Percentiles rank a stretch among this genome's conserved stretches.
These are phyloP conservation scores for Agonopterix arenella DNA, from an alignment of 2,888 invertebrate genomes.

Conservation along the genomic window DNA sequence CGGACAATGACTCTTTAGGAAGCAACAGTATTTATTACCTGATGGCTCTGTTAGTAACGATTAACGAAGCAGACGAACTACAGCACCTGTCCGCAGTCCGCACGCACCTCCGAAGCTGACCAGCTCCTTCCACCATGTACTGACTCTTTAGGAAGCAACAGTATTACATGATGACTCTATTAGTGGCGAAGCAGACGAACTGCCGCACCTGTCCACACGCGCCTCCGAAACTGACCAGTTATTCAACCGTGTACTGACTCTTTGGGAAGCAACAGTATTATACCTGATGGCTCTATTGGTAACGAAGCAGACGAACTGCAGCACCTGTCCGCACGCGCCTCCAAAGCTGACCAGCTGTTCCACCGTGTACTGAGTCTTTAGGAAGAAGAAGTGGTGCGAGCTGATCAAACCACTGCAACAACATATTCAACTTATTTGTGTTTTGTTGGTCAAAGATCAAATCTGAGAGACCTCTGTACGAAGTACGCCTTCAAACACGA, in stretches of 20 bases:
- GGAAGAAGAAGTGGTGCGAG: constrained; percentile 77
- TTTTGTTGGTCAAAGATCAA: too few relatives aligned
- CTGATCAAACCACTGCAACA: constrained; percentile 76
- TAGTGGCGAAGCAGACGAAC: constrained; percentile 67
- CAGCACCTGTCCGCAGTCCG: constrained; percentile 64
- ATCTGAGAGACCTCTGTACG: too few relatives aligned
- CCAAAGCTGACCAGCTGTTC: constrained; percentile 62
- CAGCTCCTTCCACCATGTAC: constrained; percentile 16
- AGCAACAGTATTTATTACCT: too few relatives aligned
- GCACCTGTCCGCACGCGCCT: constrained; percentile 61
- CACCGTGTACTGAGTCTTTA: constrained; percentile 64
- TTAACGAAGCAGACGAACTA: constrained; percentile 70
- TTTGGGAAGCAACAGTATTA: constrained; percentile 74
- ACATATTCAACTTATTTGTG: neutral
- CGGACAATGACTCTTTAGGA: too few relatives aligned
- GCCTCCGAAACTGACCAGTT: constrained; percentile 62
- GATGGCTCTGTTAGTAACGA: too few relatives aligned
- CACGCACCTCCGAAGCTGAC: constrained; percentile 60
- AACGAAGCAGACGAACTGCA: constrained; percentile 71
- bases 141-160: constrained; percentile 8
- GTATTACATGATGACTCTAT: constrained; percentile 74
- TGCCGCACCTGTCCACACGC: constrained; percentile 66
- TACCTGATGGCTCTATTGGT: constrained; percentile 77
- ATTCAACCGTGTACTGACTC: constrained; percentile 60
- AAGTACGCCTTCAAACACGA: too few relatives aligned